Conservation (phyloP, 2,888 invertebrate genomes). For the Nymphalis polychloros region DNA sequence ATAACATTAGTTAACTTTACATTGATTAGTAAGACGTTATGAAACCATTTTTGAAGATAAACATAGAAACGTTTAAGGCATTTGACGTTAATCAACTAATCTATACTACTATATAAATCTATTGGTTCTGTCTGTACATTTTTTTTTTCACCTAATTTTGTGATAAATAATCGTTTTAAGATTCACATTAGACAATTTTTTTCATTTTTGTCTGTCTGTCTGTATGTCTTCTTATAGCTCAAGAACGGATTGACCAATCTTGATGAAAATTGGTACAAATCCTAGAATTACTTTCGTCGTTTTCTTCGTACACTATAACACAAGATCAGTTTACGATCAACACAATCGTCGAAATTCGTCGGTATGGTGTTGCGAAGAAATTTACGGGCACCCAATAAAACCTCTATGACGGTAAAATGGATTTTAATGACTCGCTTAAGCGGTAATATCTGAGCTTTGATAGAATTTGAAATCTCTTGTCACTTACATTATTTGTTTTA, state of each 20-base stretch:
- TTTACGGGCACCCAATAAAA: conserved; percentile 61
- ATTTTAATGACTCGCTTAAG: conserved; percentile 57
- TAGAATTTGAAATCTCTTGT: not conserved
- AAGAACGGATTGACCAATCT: too few species aligned
- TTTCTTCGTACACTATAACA: conserved; percentile 33
- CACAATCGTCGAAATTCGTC: conserved; percentile 55
- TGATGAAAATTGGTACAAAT: too few species aligned
- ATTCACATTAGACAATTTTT: too few species aligned
- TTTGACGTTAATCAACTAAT: conserved; percentile 50
- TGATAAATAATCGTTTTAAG: too few species aligned
- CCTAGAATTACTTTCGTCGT: not conserved
- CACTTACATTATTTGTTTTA: not conserved
- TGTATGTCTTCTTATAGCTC: too few species aligned
- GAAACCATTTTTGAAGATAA: not conserved
- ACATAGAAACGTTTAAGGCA: conserved; percentile 8
- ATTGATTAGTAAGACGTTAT: not conserved
- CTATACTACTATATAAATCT: too few species aligned
- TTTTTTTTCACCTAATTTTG: too few species aligned
- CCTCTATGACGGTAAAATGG: conserved; percentile 61
- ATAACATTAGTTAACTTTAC: too few species aligned
- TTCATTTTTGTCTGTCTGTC: too few species aligned
- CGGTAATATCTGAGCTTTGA: conserved; percentile 9
- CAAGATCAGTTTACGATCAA: conserved; percentile 57
- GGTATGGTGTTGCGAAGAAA: conserved; percentile 51
- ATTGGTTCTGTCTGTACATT: too few species aligned